Evolutionary conservation across 2,888 invertebrate genomes (phyloP).

Genomic region (Synanthedon formicaeformis): DNA sequence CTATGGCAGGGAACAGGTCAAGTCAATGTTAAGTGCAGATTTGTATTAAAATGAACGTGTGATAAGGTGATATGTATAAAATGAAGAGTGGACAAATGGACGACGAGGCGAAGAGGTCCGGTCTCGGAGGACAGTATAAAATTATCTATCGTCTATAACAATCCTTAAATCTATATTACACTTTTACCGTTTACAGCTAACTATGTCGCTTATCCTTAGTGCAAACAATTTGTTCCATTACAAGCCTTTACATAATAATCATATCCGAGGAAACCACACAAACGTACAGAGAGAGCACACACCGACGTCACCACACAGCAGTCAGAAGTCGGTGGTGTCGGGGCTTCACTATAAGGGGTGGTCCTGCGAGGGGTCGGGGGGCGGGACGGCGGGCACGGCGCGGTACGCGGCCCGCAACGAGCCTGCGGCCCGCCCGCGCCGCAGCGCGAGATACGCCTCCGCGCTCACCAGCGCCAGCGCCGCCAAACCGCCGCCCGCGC

Average conservation of each 20-base stretch:
- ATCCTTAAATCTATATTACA: slow-evolving; percentile 27
- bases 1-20: slow-evolving; percentile 5
- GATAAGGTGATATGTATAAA: slow-evolving; percentile 9
- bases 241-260: slow-evolving; percentile 21
- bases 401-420: slow-evolving; percentile 20
- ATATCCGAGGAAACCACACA: too few relatives aligned
- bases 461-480: slow-evolving; percentile 10
- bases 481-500: slow-evolving; percentile 16
- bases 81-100: slow-evolving; percentile 9
- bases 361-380: slow-evolving; percentile 27
- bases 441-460: slow-evolving; percentile 9
- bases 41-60: slow-evolving; percentile 19
- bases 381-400: slow-evolving; percentile 21
- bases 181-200: slow-evolving; percentile 17
- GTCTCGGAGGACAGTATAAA: slow-evolving; percentile 25
- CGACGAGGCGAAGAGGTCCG: neutral
- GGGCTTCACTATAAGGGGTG: slow-evolving; percentile 52
- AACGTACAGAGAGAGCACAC: too few relatives aligned
- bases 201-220: slow-evolving; percentile 23
- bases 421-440: slow-evolving; percentile 1
- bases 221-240: slow-evolving; percentile 37
- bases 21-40: too few relatives aligned
- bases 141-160: slow-evolving; percentile 26
- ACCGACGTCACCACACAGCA: neutral
- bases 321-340: slow-evolving; percentile 23